These are phyloP conservation scores for Pachyrhynchus sulphureomaculatus DNA, from an alignment of 1,140 invertebrate species.

Conservation along the genomic window DNA sequence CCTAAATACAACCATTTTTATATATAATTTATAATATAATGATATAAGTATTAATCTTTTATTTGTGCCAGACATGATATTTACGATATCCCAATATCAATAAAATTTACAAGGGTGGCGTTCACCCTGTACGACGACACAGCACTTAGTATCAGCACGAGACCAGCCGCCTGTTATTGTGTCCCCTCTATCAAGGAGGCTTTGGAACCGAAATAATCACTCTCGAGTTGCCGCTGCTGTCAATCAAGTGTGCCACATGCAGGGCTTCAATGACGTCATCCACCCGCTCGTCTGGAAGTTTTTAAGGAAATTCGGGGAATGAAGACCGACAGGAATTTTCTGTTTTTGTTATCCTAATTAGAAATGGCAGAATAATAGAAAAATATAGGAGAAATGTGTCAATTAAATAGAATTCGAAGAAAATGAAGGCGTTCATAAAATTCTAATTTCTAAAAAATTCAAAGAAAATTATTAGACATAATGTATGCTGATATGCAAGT, in stretches of 20 bases:
- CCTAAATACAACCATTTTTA: too few species aligned
- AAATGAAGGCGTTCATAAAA: too few species aligned
- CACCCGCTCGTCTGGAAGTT: slow-evolving; percentile 20
- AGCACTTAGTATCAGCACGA: slow-evolving; percentile 27
- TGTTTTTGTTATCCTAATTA: slow-evolving; percentile 5
- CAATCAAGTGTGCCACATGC: slow-evolving; percentile 32
- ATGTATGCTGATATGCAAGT: too few species aligned
- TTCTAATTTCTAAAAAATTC: too few species aligned
- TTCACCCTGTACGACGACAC: slow-evolving; percentile 7
- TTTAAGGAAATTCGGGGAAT: slow-evolving; percentile 1
- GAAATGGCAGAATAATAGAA: slow-evolving; percentile 11
- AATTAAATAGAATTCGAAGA: too few species aligned
- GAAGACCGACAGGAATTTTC: slow-evolving; percentile 3
- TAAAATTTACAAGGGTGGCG: not conserved
- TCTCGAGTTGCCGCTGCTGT: slow-evolving; percentile 24
- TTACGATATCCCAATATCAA: slow-evolving; percentile 14
- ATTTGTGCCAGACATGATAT: too few species aligned
- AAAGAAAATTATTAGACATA: too few species aligned
- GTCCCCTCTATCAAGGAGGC: not conserved
- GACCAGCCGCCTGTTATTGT: slow-evolving; percentile 21
- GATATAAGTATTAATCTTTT: too few species aligned
- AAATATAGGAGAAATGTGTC: too few species aligned
- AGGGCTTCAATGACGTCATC: slow-evolving; percentile 29
- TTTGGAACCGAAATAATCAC: slow-evolving; percentile 12
- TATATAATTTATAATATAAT: too few species aligned